Evolutionary conservation across 2,888 invertebrate species (phyloP), one percentile per base, ranked within the genome.

Genomic region (Ochlodes sylvanus): DNA sequence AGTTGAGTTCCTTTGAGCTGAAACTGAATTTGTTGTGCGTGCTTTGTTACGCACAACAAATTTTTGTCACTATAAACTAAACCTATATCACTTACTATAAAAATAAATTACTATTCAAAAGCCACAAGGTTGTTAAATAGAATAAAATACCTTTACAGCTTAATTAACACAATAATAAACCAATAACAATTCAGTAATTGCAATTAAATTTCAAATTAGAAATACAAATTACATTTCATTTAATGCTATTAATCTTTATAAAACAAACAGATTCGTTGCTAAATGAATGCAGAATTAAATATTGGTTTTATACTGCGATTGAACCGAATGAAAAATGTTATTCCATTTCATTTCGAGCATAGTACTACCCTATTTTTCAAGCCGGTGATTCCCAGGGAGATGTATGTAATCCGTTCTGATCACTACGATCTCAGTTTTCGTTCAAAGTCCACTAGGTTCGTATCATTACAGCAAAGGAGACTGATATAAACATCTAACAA

Each of bases 381-480:
- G 63, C 34, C 70, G 73, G 67, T 73, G 74, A 78, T 82, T 84
- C 80, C 73, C 81, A 80, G 77, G 78, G 75, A 81, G 81, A 85
- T 85, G 82, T 79, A 78, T 79, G 82, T 86, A 86, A 89, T 85
- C 86, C 85, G 81, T 84, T 82, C 84, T 82, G 82, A 86, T 86
- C 47, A 38, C 10, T 47, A 17, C 47, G 47, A 85, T 85, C 81
- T 82, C 77, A 78, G 84, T 87, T 88, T 81, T 83, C 84, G 81
- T 86, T 88, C 82, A 89, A 89, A 89, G 86, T 87, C 86, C 82
- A 87, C 87, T 89, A 86, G 84, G 85, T 86, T 87, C 82, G 82
- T 87, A 84, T 88, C 87, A 88, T 88, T 90, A 89, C 85, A 85
- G 86, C 79, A 83, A 86, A 87, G 83, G 81, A 82, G 78, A 87